A percentile compares a stretch with the other conserved stretches of the same genome.
These are phyloP conservation scores for Diarsia rubi DNA, from an alignment of 2,888 invertebrate species.

Conservation along the genomic window DNA sequence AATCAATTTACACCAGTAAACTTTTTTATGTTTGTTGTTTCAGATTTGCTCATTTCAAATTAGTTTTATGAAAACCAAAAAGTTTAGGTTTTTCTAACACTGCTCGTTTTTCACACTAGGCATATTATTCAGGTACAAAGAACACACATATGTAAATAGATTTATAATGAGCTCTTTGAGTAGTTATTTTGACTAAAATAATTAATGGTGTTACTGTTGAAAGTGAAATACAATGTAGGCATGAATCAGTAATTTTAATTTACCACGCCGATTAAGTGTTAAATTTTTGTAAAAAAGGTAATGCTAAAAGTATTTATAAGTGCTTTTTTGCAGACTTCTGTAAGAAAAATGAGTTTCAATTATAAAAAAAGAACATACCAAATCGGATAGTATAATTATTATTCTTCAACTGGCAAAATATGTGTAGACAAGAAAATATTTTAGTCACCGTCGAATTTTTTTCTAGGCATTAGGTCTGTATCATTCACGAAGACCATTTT, in stretches of 20 bases:
- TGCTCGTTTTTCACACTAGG: not conserved
- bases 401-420: not conserved
- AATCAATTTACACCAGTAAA: conserved; percentile 17
- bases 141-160: not conserved
- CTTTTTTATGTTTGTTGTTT: conserved; percentile 16
- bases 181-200: not conserved
- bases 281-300: not conserved
- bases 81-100: conserved; percentile 21
- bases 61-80: conserved; percentile 31
- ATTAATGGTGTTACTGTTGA: not conserved
- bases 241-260: conserved; percentile 1
- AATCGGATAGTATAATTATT: not conserved
- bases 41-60: conserved; percentile 24
- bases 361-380: not conserved
- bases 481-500: too few species aligned
- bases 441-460: too few species aligned
- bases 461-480: too few species aligned
- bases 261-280: not conserved
- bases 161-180: conserved; percentile 6
- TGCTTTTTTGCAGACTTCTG: too few species aligned
- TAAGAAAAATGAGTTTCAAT: too few species aligned
- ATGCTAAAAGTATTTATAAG: not conserved
- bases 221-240: not conserved
- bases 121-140: not conserved
- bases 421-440: not conserved